Evolutionary conservation across 1,140 invertebrate genomes (phyloP).

Genomic region (Drosophila quadrilineata): DNA sequence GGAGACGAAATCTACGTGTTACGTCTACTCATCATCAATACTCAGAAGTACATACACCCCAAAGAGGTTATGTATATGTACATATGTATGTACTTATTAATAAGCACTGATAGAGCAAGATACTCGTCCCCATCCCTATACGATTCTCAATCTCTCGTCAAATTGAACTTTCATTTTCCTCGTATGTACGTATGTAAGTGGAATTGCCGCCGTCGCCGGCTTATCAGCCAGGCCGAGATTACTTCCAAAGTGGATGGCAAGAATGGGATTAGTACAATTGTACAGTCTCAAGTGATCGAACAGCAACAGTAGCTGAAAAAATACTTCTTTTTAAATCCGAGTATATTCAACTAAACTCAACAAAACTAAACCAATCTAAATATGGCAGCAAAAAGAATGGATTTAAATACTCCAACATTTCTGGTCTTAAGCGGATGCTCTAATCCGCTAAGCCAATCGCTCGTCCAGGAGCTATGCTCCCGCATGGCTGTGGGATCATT

Average conservation of each 20-base stretch:
- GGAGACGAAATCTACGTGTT: not conserved
- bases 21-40: slow-evolving; percentile 3
- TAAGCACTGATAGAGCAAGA: no score
- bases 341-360: slow-evolving; percentile 3
- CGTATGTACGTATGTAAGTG: not conserved
- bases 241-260: not conserved
- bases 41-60: slow-evolving; percentile 5
- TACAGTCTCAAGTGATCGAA: slow-evolving; percentile 47
- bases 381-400: slow-evolving; percentile 73
- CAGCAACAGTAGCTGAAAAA: slow-evolving; percentile 7
- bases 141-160: not conserved
- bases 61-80: no score
- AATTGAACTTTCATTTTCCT: not conserved
- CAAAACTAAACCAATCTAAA: not conserved
- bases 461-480: slow-evolving; percentile 86
- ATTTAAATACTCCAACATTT: slow-evolving; percentile 64
- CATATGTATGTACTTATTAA: no score
- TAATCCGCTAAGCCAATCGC: slow-evolving; percentile 84
- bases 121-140: no score
- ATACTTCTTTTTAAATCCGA: slow-evolving; percentile 1
- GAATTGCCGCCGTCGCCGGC: not conserved
- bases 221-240: slow-evolving; percentile 52
- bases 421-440: slow-evolving; percentile 64
- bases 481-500: slow-evolving; percentile 85
- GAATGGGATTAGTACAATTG: slow-evolving; percentile 49